These are phyloP conservation scores for Atherinomorus stipes DNA, from an alignment of 2,113 vertebrate genomes.

Conservation along the genomic window DNA sequence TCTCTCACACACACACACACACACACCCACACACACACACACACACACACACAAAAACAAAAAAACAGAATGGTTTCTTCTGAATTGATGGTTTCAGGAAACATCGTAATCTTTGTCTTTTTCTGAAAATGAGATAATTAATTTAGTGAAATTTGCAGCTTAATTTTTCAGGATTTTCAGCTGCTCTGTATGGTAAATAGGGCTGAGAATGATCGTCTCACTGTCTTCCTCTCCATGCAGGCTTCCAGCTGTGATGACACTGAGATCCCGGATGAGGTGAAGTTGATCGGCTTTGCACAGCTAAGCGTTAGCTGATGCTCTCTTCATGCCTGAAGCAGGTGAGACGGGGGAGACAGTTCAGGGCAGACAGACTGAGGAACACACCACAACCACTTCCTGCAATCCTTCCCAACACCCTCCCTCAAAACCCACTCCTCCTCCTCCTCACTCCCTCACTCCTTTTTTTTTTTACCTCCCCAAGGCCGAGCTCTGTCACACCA, in stretches of 20 bases:
- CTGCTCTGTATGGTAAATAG: conserved; percentile 1
- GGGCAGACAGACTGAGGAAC: conserved; percentile 82
- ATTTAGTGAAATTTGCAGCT: conserved; percentile 2
- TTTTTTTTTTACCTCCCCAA: conserved; percentile 35
- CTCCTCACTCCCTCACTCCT: conserved; percentile 63
- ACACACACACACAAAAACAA: no score
- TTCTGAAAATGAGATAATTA: neutral
- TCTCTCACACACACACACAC: no score
- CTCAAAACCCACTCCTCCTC: conserved; percentile 53
- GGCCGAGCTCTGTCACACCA: conserved; percentile 31
- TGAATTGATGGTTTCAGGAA: no score
- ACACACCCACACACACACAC: no score
- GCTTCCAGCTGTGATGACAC: conserved; percentile 92
- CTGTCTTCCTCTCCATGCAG: conserved; percentile 76
- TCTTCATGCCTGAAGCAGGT: conserved; percentile 77
- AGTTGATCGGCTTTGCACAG: conserved; percentile 98
- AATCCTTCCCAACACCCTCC: conserved; percentile 41
- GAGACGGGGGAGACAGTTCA: conserved; percentile 82
- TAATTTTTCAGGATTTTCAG: conserved; percentile 1
- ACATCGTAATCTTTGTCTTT: no score
- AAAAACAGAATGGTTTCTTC: no score
- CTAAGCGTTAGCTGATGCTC: conserved; percentile 94
- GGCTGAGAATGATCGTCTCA: conserved; percentile 1
- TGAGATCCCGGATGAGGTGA: conserved; percentile 97
- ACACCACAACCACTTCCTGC: conserved; percentile 57